Evolutionary conservation across 2,113 vertebrate genomes (phyloP).

Genomic region (Hippolais icterina): DNA sequence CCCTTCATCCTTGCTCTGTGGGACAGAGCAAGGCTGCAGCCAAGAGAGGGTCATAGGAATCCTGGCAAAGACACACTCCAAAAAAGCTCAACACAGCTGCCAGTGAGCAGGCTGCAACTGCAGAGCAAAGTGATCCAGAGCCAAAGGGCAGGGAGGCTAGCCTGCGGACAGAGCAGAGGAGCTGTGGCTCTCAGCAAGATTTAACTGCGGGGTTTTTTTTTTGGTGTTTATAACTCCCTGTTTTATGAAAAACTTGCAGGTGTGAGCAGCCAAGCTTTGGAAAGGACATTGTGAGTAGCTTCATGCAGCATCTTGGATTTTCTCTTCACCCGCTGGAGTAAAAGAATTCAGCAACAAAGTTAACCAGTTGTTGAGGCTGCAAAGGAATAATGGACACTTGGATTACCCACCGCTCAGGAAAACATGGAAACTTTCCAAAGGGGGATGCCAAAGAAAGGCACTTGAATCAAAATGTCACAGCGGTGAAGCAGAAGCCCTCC

Average conservation of each 20-base stretch:
- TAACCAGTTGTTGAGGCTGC: fast-evolving
- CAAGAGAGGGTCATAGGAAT: not conserved
- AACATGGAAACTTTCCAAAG: fast-evolving
- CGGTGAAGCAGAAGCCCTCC: not conserved
- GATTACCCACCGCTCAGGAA: fast-evolving
- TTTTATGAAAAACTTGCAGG: not conserved
- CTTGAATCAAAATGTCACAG: not conserved
- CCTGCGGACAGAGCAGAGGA: fast-evolving
- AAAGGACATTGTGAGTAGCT: not conserved
- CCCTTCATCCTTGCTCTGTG: not conserved
- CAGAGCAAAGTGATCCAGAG: not conserved
- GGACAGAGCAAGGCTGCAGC: not conserved
- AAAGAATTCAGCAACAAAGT: not conserved
- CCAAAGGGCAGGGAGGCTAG: not conserved
- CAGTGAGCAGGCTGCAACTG: not conserved
- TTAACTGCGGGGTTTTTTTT: fast-evolving
- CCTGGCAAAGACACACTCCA: not conserved
- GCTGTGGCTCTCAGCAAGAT: fast-evolving
- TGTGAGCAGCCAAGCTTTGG: not conserved
- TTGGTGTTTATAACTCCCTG: not conserved
- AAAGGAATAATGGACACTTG: not conserved
- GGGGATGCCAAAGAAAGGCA: not conserved
- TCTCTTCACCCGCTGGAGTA: not conserved
- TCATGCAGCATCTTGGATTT: not conserved
- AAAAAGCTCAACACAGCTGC: not conserved